Evolutionary conservation across 2,888 invertebrate species (phyloP).

Genomic region (Idaea dimidiata): DNA sequence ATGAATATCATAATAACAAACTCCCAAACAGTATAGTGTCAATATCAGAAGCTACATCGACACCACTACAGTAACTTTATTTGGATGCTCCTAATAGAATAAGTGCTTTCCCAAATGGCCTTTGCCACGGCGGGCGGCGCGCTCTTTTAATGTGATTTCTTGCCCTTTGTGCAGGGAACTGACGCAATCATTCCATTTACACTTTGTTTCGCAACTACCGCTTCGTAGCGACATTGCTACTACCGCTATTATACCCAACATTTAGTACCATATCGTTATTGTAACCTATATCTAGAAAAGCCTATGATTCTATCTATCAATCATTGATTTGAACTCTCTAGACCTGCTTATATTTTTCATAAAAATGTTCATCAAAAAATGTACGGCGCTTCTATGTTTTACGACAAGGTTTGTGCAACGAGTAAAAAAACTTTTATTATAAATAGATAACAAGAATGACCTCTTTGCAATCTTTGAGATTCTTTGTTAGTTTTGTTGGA

Average conservation of each 20-base stretch:
- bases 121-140: slow-evolving; percentile 59
- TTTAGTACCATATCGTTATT: neutral
- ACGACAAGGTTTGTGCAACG: too few relatives aligned
- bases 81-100: slow-evolving; percentile 75
- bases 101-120: slow-evolving; percentile 78
- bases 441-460: too few relatives aligned
- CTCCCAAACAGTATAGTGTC: slow-evolving; percentile 29
- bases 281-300: neutral
- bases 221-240: slow-evolving; percentile 35
- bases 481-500: too few relatives aligned
- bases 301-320: neutral
- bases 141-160: slow-evolving; percentile 77
- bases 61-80: slow-evolving; percentile 74
- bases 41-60: slow-evolving; percentile 33
- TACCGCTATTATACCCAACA: slow-evolving; percentile 24
- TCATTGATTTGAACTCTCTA: too few relatives aligned
- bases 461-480: too few relatives aligned
- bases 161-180: slow-evolving; percentile 78
- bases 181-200: slow-evolving; percentile 82
- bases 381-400: too few relatives aligned
- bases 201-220: slow-evolving; percentile 79
- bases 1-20: slow-evolving; percentile 7
- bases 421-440: too few relatives aligned
- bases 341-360: too few relatives aligned
- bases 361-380: too few relatives aligned